Conservation (phyloP, 2,113 vertebrate genomes). For the Callocephalon fimbriatum region DNA sequence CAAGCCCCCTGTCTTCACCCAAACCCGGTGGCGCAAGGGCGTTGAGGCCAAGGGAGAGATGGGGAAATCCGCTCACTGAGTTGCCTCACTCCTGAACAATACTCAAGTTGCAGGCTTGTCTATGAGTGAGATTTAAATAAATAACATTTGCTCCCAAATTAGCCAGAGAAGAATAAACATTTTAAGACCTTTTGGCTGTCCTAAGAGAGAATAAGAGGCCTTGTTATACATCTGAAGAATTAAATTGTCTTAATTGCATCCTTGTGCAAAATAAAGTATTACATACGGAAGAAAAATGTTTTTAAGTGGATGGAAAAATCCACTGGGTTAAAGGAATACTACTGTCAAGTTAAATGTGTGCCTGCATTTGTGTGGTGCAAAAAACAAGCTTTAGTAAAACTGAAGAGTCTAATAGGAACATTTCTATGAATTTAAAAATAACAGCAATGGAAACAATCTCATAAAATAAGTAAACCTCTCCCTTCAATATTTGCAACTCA, state of each 20-base stretch:
- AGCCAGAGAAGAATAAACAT: constrained; percentile 33
- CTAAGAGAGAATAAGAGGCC: not conserved
- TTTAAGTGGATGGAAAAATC: constrained; percentile 58
- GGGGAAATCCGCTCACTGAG: not conserved
- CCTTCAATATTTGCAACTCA: constrained; percentile 4
- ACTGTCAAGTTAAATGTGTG: constrained; percentile 30
- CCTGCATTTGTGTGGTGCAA: not conserved
- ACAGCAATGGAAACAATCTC: constrained; percentile 35
- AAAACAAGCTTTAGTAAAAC: constrained; percentile 43
- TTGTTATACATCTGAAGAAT: constrained; percentile 18
- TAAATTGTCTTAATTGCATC: constrained; percentile 57
- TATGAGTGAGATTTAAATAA: not conserved
- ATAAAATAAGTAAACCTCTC: constrained; percentile 44
- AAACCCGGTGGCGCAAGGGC: not conserved
- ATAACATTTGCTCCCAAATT: constrained; percentile 25
- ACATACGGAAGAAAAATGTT: constrained; percentile 35
- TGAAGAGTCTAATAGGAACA: constrained; percentile 38
- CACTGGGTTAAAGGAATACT: constrained; percentile 31
- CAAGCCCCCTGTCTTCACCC: not conserved
- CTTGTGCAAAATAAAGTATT: constrained; percentile 53
- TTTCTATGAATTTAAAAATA: constrained; percentile 50
- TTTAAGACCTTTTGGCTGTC: constrained; percentile 18
- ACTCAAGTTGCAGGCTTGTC: not conserved
- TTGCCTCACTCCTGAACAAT: not conserved
- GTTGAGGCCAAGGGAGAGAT: not conserved